Conservation (phyloP, 1,140 invertebrate genomes). For the Panulirus ornatus region DNA sequence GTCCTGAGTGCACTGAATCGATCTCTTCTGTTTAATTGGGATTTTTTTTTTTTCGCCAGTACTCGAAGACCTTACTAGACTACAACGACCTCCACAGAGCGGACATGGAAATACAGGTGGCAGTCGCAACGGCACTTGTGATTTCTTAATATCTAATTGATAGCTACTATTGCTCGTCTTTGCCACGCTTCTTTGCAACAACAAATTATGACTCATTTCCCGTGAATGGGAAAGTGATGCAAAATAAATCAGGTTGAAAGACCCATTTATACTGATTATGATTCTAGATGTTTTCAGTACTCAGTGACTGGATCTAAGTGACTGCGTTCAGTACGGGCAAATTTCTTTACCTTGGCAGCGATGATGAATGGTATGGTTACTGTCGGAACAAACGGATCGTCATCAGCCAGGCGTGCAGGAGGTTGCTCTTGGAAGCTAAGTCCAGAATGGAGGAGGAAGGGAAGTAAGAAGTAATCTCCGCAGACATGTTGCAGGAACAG, state of each 20-base stretch:
- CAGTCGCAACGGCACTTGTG: background rate
- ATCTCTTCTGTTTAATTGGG: background rate
- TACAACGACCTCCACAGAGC: background rate
- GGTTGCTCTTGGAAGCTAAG: too few relatives aligned
- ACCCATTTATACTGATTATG: slow-evolving; percentile 1
- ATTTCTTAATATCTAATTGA: background rate
- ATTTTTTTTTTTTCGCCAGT: background rate
- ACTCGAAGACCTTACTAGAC: background rate
- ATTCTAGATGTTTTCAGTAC: background rate
- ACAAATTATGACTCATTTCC: slow-evolving; percentile 6
- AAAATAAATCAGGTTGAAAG: slow-evolving; percentile 27
- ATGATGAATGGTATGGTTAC: too few relatives aligned
- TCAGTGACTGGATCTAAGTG: background rate
- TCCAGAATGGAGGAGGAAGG: too few relatives aligned
- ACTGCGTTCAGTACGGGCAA: background rate
- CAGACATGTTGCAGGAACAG: too few relatives aligned
- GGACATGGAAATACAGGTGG: background rate
- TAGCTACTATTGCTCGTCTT: background rate
- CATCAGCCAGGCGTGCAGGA: too few relatives aligned
- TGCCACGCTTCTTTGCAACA: background rate
- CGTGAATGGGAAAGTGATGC: slow-evolving; percentile 14
- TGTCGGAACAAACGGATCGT: too few relatives aligned
- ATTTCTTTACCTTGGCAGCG: too few relatives aligned
- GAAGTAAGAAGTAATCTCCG: too few relatives aligned
- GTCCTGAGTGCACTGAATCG: background rate